Conservation (phyloP, 2,797 vertebrate species). For the Novumbra hubbsi region DNA sequence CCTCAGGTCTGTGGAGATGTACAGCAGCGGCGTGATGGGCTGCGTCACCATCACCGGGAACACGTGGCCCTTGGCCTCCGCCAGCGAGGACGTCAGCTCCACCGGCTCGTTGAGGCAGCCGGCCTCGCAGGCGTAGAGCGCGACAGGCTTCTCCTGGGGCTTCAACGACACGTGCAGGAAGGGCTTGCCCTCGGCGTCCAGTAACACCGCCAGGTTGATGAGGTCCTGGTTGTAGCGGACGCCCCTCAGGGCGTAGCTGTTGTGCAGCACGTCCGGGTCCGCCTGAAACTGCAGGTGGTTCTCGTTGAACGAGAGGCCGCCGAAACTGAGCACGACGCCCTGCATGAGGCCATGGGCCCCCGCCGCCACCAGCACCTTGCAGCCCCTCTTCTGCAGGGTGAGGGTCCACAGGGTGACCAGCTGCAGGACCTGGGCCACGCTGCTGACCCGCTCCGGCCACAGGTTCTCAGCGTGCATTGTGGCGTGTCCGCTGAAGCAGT, state of each 20-base stretch:
- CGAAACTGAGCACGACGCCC: slow-evolving; percentile 94
- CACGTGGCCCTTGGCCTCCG: slow-evolving; percentile 81
- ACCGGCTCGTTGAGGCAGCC: slow-evolving; percentile 94
- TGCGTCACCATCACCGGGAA: slow-evolving; percentile 96
- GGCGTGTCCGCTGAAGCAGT: slow-evolving; percentile 95
- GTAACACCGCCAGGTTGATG: slow-evolving; percentile 86
- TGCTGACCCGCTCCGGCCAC: slow-evolving; percentile 83
- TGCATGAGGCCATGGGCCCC: slow-evolving; percentile 93
- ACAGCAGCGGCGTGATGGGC: slow-evolving; percentile 92
- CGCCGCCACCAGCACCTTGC: slow-evolving; percentile 85
- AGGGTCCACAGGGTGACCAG: slow-evolving; percentile 92
- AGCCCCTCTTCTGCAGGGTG: slow-evolving; percentile 92
- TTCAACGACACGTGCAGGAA: slow-evolving; percentile 91
- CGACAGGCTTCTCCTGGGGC: slow-evolving; percentile 83
- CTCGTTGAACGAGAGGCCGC: slow-evolving; percentile 96
- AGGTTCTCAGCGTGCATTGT: slow-evolving; percentile 97
- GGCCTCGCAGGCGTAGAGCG: slow-evolving; percentile 92
- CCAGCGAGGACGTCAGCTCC: slow-evolving; percentile 83
- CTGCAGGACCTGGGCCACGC: slow-evolving; percentile 84
- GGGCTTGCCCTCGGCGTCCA: slow-evolving; percentile 86
- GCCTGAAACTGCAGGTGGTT: slow-evolving; percentile 98
- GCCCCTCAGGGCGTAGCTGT: slow-evolving; percentile 91
- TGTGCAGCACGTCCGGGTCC: slow-evolving; percentile 91
- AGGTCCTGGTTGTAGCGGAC: slow-evolving; percentile 94
- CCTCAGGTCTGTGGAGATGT: slow-evolving; percentile 91